Conservation (phyloP, 1,140 invertebrate genomes). For the Alviniconcha marisindica region DNA sequence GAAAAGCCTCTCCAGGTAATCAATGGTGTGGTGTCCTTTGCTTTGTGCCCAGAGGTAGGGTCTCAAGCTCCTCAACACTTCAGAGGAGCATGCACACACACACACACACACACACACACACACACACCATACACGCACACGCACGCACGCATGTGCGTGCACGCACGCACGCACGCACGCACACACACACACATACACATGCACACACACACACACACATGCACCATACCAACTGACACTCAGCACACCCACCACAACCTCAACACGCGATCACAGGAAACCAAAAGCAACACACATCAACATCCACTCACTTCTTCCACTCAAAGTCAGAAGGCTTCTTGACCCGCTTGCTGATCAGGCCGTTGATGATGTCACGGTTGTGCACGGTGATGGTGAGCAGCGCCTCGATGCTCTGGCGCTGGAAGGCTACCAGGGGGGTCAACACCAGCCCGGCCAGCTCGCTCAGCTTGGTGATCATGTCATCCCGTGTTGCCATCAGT, state of each 20-base stretch:
- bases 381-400: constrained; percentile 93
- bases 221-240: not conserved
- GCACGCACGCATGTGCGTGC: not conserved
- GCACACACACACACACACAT: not conserved
- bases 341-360: constrained; percentile 81
- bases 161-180: not conserved
- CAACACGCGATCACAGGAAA: not conserved
- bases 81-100: too few relatives aligned
- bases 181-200: constrained; percentile 3
- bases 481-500: constrained; percentile 59
- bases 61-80: too few relatives aligned
- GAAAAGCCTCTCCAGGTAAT: too few relatives aligned
- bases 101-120: not conserved
- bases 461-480: constrained; percentile 66
- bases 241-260: not conserved
- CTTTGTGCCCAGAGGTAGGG: too few relatives aligned
- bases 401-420: constrained; percentile 82
- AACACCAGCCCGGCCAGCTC: constrained; percentile 69
- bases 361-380: constrained; percentile 86
- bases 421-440: constrained; percentile 59
- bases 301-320: constrained; percentile 70
- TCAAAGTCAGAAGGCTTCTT: constrained; percentile 72
- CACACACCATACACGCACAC: not conserved
- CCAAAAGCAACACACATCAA: not conserved
- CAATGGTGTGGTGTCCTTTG: too few relatives aligned